Evolutionary conservation across 2,797 vertebrate species (phyloP).

Genomic region (Rallus crepitans): DNA sequence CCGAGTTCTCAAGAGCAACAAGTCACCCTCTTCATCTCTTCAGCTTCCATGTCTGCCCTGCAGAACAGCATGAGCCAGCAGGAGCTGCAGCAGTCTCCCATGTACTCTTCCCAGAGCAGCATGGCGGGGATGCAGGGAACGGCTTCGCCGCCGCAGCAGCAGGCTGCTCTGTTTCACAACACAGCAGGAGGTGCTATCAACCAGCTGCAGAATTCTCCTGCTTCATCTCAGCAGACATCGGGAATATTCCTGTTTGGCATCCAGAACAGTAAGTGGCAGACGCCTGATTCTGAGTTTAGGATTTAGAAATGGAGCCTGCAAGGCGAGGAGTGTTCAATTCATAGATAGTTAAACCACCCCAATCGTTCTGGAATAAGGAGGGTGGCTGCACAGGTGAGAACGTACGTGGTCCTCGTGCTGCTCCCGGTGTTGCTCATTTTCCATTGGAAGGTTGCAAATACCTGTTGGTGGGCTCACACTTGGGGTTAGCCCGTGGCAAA

Average conservation of each 20-base stretch:
- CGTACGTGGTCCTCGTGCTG: rapidly evolving
- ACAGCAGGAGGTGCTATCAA: conserved; percentile 86
- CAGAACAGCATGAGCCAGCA: conserved; percentile 88
- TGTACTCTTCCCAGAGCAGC: conserved; percentile 89
- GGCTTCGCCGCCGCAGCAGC: conserved; percentile 88
- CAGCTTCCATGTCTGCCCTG: conserved; percentile 91
- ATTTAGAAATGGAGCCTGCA: neutral
- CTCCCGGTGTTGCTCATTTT: neutral
- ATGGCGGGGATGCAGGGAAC: conserved; percentile 88
- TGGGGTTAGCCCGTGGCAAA: neutral
- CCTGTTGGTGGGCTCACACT: neutral
- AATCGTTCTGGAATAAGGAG: neutral
- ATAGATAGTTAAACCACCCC: neutral
- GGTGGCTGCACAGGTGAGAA: neutral
- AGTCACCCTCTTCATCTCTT: conserved; percentile 92
- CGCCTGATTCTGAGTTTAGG: neutral
- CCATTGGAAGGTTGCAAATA: neutral
- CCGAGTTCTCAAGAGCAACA: conserved; percentile 86
- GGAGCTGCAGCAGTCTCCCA: conserved; percentile 89
- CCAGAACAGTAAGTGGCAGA: conserved; percentile 89
- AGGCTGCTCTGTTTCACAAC: conserved; percentile 88
- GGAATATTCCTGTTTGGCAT: conserved; percentile 96
- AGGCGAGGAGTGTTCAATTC: neutral
- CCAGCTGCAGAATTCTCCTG: conserved; percentile 86
- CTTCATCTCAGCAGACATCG: conserved; percentile 87